Base-by-base conservation (phyloP, 2,113 vertebrate genomes). In the Pterophyllum scalare region DNA sequence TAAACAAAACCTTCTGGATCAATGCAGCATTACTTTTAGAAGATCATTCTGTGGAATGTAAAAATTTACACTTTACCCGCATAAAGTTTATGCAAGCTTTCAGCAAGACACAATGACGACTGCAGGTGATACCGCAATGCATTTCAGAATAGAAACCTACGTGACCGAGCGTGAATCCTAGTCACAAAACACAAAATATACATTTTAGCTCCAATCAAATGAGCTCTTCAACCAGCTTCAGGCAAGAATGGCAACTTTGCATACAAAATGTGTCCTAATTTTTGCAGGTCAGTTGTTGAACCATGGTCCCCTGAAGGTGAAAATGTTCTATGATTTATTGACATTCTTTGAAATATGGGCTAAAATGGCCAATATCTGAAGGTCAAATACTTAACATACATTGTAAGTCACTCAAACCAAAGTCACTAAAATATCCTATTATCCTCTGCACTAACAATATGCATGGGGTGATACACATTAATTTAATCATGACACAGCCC, bases 161-260 rank as follows among this genome's bases (percentile, higher is more conserved):
- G 14, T 46, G 14, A 15, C 43, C 14, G 15, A 46, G 43, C 43
- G 15, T 46, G 43, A 46, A 15, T 46, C 5, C 13, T 15, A 49
- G 15, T 17, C 2, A 7, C 49, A 13, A 70, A 20, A 43, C 65
- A 70, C 43, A 70, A 62, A 70, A 9, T 70, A 70, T 28, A 24
- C 43, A 49, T 49, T 31, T 46, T 52, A 70, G 43, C 20, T 70
- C 24, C 65, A 5, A 46, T 20, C 43, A 31, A 11, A 70, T 7
- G 5, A 28, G 26, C 40, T 70, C 24, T 49, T 46, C 46, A 67
- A 67, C 40, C 40, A 7, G 64, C 64, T 70, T 49, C 65, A 28
- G 43, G 65, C 15, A 70, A 70, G 52, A 70, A 52, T 28, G 40
- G 43, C 43, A 70, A 70, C 65, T 70, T 70, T 70, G 65, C 43